Percentiles rank a stretch among this genome's conserved stretches.
phyloP scores from a whole-genome alignment of 2,888 invertebrate genomes.

The Acanthosepion pharaonis region DNA sequence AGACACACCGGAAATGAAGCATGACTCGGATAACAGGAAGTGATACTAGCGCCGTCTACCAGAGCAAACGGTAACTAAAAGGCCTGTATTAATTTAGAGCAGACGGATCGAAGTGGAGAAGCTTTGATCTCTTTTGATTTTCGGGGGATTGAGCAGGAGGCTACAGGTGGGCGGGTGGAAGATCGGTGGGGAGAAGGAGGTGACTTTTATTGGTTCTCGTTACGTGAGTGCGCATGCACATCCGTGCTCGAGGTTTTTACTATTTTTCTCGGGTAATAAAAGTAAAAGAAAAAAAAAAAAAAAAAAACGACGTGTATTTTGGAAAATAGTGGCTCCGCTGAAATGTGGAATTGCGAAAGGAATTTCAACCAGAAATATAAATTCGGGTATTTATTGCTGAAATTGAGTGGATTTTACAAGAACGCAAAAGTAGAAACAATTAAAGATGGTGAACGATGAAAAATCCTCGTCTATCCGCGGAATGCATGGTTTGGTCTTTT shows the following conservation, averaged over 20 bases:
- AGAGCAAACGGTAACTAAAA: background rate
- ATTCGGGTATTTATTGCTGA: too few species aligned
- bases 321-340: background rate
- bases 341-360: too few species aligned
- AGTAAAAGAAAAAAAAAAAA: background rate
- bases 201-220: background rate
- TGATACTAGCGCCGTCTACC: background rate
- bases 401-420: too few species aligned
- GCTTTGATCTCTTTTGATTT: slow-evolving; percentile 2
- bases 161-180: background rate
- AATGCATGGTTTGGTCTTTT: too few species aligned
- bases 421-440: too few species aligned
- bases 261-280: background rate
- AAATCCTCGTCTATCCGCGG: too few species aligned
- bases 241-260: background rate
- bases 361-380: too few species aligned
- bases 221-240: background rate
- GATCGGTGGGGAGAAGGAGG: background rate
- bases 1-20: background rate
- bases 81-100: background rate
- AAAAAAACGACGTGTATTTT: background rate
- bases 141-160: background rate
- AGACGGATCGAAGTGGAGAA: background rate
- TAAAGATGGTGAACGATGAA: too few species aligned
- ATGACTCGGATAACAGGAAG: background rate